Evolutionary conservation across 2,888 invertebrate species (phyloP).

Genomic region (Nomada goodeniana): DNA sequence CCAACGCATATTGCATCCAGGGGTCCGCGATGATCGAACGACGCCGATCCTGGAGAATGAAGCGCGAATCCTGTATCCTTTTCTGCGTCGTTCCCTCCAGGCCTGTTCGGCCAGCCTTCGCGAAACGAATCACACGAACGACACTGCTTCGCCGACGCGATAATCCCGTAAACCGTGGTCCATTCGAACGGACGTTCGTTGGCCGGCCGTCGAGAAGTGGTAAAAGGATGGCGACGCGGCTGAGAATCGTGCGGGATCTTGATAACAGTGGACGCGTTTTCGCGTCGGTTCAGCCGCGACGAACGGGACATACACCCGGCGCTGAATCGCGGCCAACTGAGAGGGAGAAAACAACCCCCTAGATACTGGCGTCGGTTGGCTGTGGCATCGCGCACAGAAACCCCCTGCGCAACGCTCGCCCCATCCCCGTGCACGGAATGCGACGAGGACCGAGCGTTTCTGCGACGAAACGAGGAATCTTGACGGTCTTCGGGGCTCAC

Average conservation of each 20-base stretch:
- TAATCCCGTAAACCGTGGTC: too few relatives aligned
- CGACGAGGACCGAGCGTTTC: slow-evolving; percentile 33
- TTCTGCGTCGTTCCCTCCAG: neutral
- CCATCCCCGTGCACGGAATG: slow-evolving; percentile 56
- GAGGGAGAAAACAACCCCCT: slow-evolving; percentile 74
- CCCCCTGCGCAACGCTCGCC: slow-evolving; percentile 81
- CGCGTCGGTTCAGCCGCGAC: slow-evolving; percentile 61
- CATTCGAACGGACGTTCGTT: neutral
- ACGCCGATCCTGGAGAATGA: neutral
- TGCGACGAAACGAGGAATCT: slow-evolving; percentile 20
- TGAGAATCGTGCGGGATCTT: slow-evolving; percentile 7
- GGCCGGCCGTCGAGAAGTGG: neutral
- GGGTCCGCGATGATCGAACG: too few relatives aligned
- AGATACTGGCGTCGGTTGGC: slow-evolving; percentile 73
- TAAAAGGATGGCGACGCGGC: neutral
- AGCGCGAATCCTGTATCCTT: too few relatives aligned
- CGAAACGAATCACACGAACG: too few relatives aligned
- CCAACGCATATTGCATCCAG: too few relatives aligned
- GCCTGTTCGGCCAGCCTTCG: neutral
- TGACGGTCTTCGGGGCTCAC: slow-evolving; percentile 13
- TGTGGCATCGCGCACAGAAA: slow-evolving; percentile 78
- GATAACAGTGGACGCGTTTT: slow-evolving; percentile 15
- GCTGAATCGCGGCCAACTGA: slow-evolving; percentile 83
- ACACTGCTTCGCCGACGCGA: too few relatives aligned
- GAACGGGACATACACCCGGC: slow-evolving; percentile 76